Evolutionary conservation across 2,888 invertebrate species (phyloP), one percentile per base, ranked within the genome.

Genomic region (Exephanes ischioxanthus): DNA sequence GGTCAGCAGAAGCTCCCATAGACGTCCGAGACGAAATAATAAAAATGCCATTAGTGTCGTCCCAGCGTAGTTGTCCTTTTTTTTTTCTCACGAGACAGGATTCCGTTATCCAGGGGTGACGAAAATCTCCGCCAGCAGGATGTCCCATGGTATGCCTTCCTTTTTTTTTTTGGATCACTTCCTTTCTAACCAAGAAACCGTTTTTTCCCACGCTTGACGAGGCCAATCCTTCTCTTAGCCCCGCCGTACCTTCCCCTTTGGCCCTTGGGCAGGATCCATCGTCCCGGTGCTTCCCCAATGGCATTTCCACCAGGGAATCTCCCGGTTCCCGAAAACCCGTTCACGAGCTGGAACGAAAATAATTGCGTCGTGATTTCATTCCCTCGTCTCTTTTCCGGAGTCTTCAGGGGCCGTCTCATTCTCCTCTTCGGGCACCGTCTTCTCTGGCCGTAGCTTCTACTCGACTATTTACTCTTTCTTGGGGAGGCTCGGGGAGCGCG

Each of bases 21-120:
- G 83, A 83, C 80, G 79, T 68, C 79, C 84, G 83, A 85, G 86
- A 91, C 91, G 91, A 94, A 92, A 94, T 94, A 93, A 93, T 94
- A 94, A 94, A 94, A 94, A 92, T 93, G 91, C 93, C 93, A 93
- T 94, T 94, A 93, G 92, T 92, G 93, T 91, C 91, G 92, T 90
- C 90, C 88, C 84, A 88, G 82, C 88, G 88, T 88, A 80, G 67
- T 45, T 41, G 41, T 67, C 19, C 86, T 83, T 89, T 84, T 80
- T 84, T 80, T 22, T 70, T 85, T 77, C 83, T 83, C 73, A 51
- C 88, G 86, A 87, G 88, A 87, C 90, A 89, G 90, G 91, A 90
- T 92, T 92, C 90, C 90, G 86, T 83, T 91, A 88, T 90, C 91
- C 87, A 86, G 80, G 83, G 55, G 83, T 83, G 85, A 80, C 70